Conservation (phyloP, 2,797 vertebrate species). For the Sarcoramphus papa region DNA sequence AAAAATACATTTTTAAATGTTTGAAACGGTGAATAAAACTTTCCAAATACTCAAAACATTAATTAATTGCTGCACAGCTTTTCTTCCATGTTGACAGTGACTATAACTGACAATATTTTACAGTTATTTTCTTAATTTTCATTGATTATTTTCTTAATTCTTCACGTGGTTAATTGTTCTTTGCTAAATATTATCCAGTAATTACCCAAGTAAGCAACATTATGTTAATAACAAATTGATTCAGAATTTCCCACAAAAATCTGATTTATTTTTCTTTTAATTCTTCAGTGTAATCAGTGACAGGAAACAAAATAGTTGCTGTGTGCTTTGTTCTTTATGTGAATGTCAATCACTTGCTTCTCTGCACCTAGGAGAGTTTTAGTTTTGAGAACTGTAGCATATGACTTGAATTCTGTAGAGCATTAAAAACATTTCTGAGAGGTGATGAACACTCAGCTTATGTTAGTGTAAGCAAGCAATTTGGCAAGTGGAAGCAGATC, state of each 20-base stretch:
- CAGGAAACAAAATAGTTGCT: slow-evolving; percentile 34
- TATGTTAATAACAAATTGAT: slow-evolving; percentile 31
- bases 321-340: slow-evolving; percentile 37
- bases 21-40: not conserved
- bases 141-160: slow-evolving; percentile 39
- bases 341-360: slow-evolving; percentile 26
- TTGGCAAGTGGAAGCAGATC: slow-evolving; percentile 1
- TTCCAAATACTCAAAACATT: not conserved
- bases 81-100: not conserved
- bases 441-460: not conserved
- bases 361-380: not conserved
- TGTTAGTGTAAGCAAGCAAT: not conserved
- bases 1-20: not conserved
- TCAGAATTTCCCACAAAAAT: not conserved
- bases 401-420: slow-evolving; percentile 1
- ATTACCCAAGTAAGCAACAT: not conserved
- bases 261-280: not conserved
- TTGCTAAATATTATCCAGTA: slow-evolving; percentile 26
- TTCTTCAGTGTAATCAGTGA: not conserved
- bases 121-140: slow-evolving; percentile 10
- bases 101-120: not conserved
- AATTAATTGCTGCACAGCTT: not conserved
- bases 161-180: not conserved
- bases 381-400: not conserved
- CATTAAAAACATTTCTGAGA: not conserved